Base-by-base conservation (phyloP, 2,888 invertebrate species). In the Thecocarcelia acutangulata region DNA sequence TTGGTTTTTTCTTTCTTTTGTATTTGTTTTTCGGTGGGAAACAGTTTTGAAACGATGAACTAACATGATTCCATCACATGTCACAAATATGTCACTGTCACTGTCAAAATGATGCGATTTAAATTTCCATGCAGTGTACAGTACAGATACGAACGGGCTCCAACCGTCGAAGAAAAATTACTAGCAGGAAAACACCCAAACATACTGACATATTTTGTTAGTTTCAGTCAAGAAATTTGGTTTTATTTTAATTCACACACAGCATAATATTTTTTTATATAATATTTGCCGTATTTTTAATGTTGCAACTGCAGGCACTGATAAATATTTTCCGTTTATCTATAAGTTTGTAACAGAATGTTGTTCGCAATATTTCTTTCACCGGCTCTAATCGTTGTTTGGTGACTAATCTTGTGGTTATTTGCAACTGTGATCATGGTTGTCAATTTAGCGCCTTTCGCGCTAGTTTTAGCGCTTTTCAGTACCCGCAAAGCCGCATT, bases 51-150 rank as follows among this genome's bases (percentile, higher is more conserved):
- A 54, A 68, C 8, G 24, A 54, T 61, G 28, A 73, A 73, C 66
- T 66, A 82, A 82, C 83, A 84, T 88, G 88, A 89, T 89, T 89
- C 89, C 89, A 88, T 89, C 89, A 89, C 86, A 87, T 89, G 89
- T 89, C 89, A 89, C 86, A 88, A 88, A 89, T 88, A 87, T 89
- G 88, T 89, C 89, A 89, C 87, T 89, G 89, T 89, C 89, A 88
- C 85, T 83, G 83, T 80, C 79, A 80, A 83, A 83, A 78, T 85
- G 85, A 86, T 86, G 87, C 86, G 89, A 89, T 89, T 89, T 87
- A 86, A 82, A 84, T 76, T 74, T 85, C 46, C 54, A 59, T 50
- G 44, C 21, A 15, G 58, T 17, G 8, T 48, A 48, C 37, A 44
- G 33, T 5, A 24, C 5, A 59, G 12, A 64, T 11, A 64, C 11